These are phyloP conservation scores for Seriola rivoliana DNA, from an alignment of 2,113 vertebrate species.

Conservation along the genomic window DNA sequence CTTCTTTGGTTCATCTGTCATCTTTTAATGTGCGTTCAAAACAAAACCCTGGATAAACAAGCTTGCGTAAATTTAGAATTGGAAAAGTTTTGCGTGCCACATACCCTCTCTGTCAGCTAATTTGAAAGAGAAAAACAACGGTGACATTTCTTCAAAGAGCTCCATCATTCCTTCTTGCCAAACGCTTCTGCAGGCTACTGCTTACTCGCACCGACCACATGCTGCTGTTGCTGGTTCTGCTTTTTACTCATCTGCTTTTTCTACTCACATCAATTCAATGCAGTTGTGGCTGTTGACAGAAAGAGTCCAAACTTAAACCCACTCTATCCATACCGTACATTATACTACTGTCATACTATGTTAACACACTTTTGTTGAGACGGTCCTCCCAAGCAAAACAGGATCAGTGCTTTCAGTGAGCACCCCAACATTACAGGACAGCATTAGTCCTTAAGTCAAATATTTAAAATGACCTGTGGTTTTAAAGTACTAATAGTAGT, in stretches of 20 bases:
- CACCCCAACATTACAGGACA: too few relatives aligned
- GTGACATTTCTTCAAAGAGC: slow-evolving; percentile 8
- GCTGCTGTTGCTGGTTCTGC: neutral
- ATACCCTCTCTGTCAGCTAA: neutral
- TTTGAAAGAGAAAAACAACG: neutral
- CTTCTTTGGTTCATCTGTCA: neutral
- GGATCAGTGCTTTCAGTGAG: neutral
- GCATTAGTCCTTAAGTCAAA: neutral
- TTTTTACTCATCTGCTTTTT: neutral
- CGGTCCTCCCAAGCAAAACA: too few relatives aligned
- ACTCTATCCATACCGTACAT: neutral
- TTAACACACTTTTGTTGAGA: too few relatives aligned
- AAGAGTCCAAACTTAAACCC: neutral
- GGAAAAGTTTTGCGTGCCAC: neutral
- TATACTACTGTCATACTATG: neutral
- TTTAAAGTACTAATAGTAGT: neutral
- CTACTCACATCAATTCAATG: neutral
- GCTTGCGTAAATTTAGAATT: neutral
- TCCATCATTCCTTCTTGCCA: neutral
- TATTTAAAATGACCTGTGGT: neutral
- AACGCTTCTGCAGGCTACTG: neutral
- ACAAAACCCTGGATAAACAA: neutral
- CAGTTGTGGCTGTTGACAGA: neutral
- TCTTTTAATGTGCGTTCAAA: neutral
- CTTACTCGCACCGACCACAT: neutral